Conservation (phyloP, 2,888 invertebrate species). For the Hydrotaea cyrtoneurina region DNA sequence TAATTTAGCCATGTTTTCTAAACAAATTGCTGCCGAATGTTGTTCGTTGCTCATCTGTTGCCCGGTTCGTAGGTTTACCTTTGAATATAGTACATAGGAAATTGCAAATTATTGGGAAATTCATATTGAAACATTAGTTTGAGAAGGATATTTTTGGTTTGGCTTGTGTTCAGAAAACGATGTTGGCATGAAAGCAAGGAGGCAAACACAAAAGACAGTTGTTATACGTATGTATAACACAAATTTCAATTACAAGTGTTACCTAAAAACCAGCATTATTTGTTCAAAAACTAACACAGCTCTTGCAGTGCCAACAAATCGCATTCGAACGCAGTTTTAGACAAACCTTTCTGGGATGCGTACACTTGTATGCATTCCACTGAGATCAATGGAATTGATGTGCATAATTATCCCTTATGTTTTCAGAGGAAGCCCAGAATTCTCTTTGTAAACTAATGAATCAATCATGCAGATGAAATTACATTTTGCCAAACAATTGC, state of each 20-base stretch:
- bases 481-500: too few species aligned
- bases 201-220: neutral
- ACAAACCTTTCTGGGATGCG: neutral
- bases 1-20: constrained; percentile 47
- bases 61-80: constrained; percentile 18
- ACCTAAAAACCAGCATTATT: constrained; percentile 73
- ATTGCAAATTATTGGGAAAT: constrained; percentile 21
- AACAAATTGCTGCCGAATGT: constrained; percentile 56
- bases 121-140: constrained; percentile 43
- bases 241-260: constrained; percentile 76
- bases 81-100: neutral
- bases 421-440: neutral
- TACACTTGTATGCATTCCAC: neutral
- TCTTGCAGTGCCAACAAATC: constrained; percentile 2
- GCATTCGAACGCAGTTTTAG: neutral
- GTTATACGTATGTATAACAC: constrained; percentile 46
- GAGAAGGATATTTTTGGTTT: constrained; percentile 10
- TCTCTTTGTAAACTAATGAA: neutral
- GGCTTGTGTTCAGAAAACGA: neutral
- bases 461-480: too few species aligned
- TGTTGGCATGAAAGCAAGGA: neutral
- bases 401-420: neutral
- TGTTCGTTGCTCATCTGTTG: constrained; percentile 1
- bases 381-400: neutral
- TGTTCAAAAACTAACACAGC: constrained; percentile 57